These are phyloP conservation scores for Chauna torquata DNA, from an alignment of 2,113 vertebrate genomes.

Conservation along the genomic window DNA sequence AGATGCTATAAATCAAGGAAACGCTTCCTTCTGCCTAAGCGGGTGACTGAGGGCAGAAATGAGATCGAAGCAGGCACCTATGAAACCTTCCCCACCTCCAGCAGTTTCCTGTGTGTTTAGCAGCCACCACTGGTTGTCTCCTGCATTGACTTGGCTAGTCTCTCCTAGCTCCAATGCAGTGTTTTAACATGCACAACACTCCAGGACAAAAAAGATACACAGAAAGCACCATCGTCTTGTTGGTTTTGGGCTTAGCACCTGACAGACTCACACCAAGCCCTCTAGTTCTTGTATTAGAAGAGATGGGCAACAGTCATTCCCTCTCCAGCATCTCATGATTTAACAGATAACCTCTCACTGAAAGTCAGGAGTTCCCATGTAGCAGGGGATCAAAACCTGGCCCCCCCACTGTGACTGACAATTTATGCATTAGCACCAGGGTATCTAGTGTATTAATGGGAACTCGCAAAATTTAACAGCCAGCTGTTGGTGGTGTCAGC, in stretches of 20 bases:
- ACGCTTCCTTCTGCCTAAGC: not conserved
- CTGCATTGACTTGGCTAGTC: not conserved
- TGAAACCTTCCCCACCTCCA: not conserved
- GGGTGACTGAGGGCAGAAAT: rapidly evolving
- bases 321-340: not conserved
- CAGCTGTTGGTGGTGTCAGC: not conserved
- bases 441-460: not conserved
- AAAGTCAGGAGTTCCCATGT: not conserved
- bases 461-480: not conserved
- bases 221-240: not conserved
- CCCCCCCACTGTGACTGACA: not conserved
- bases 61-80: not conserved
- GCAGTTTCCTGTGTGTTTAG: not conserved
- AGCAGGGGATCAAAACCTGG: not conserved
- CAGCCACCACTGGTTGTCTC: too few relatives aligned
- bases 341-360: not conserved
- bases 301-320: not conserved
- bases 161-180: not conserved
- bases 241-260: not conserved
- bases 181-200: not conserved
- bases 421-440: not conserved
- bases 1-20: not conserved
- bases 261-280: not conserved
- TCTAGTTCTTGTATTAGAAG: not conserved
- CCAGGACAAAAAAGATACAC: not conserved